A percentile compares a stretch with the other conserved stretches of the same genome.
Conservation (phyloP, 2,113 vertebrate species). For the Neolamprologus fasciatus region DNA sequence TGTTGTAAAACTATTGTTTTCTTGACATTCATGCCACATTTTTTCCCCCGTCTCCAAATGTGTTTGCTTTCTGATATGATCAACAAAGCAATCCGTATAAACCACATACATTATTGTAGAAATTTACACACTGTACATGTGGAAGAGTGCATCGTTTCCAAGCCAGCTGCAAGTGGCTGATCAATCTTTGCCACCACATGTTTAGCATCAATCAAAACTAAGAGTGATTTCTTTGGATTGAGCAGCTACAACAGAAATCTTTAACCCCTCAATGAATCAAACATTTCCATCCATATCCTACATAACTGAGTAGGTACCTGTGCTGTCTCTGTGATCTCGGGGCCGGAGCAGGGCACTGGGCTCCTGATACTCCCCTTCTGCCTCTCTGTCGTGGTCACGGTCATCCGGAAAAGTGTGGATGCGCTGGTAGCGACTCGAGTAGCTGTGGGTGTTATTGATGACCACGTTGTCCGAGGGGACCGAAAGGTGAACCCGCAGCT, state of each 20-base stretch:
- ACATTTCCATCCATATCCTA: neutral
- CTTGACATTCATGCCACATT: neutral
- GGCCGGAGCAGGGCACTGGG: slow-evolving; percentile 76
- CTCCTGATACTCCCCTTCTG: slow-evolving; percentile 82
- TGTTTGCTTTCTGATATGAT: neutral
- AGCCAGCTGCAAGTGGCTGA: neutral
- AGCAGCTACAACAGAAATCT: neutral
- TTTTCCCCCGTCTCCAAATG: neutral
- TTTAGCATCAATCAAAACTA: neutral
- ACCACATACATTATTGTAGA: neutral
- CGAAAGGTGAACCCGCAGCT: slow-evolving; percentile 85
- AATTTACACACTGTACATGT: neutral
- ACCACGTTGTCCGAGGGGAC: slow-evolving; percentile 85
- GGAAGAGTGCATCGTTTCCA: neutral
- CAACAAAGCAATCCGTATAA: neutral
- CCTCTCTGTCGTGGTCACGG: slow-evolving; percentile 58
- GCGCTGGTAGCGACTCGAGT: slow-evolving; percentile 82
- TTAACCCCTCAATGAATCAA: neutral
- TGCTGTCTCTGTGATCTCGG: slow-evolving; percentile 74
- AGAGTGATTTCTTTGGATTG: neutral
- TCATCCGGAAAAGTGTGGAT: slow-evolving; percentile 76
- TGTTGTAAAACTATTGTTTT: neutral
- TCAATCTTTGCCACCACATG: neutral
- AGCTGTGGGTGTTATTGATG: slow-evolving; percentile 88
- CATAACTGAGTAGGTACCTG: slow-evolving; percentile 57